Evolutionary conservation across 2,888 invertebrate species (phyloP), one percentile per base, ranked within the genome.

Genomic region (Drosophila paranaensis): DNA sequence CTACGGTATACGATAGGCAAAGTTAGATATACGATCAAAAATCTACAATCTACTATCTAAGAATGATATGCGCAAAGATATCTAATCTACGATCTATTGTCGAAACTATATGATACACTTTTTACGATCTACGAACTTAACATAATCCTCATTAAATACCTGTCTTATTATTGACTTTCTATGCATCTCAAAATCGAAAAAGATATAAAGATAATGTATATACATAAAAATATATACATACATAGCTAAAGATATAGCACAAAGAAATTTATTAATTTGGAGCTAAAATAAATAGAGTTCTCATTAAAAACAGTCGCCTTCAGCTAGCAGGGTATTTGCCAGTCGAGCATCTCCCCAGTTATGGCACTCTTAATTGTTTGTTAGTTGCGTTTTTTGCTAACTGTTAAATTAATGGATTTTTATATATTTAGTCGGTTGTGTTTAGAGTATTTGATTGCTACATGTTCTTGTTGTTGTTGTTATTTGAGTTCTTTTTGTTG

Each of bases 321-420:
- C 27, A 43, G 20, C 2, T 13, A 25, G 25, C 16, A 40, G 54
- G 30, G 54, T 30, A 40, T 40, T 13, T 16, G 8, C 30, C n/a
- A 40, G 6, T 40, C 27, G 54, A 16, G 2, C 40, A 55, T 9
- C 27, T 33, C 10, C 0, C 1, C 8, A 16, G 16, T 8, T 14
- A 14, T 6, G 11, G n/a, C 6, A 11, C 54, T 30, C 54, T 40
- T 37, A 37, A 35, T 53, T 55, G 40, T 50, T 16, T 40, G 54
- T 56, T 65, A 56, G 73, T 73, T 82, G 60, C 70, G 65, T 83
- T 80, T 57, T 33, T 30, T 60, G 70, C 74, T 83, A 80, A 81
- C 80, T 81, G 84, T 81, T 84, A 74, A 84, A 65, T 81, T 71
- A 83, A 81, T 84, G 71, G 61, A 53, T 14, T 61, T 63, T 20